These are phyloP conservation scores for Anguilla megastoma DNA, from an alignment of 2,797 vertebrate species.

Conservation along the genomic window DNA sequence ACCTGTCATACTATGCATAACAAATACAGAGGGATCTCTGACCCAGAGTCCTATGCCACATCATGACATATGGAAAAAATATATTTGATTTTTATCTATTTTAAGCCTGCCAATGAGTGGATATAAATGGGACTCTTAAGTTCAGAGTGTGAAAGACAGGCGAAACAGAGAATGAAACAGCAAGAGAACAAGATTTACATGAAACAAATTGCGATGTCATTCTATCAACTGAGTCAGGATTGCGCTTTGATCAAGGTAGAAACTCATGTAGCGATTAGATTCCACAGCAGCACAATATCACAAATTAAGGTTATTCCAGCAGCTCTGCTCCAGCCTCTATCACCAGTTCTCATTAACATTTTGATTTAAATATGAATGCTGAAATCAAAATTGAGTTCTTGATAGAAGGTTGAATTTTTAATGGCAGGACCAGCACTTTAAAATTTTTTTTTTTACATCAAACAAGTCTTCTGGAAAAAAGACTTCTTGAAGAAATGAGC, in stretches of 20 bases:
- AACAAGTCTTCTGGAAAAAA: neutral
- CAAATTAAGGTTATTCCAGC: neutral
- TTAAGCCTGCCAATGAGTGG: neutral
- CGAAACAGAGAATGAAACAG: neutral
- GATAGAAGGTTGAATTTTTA: neutral
- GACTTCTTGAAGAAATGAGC: neutral
- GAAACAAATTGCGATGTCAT: neutral
- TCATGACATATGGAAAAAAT: neutral
- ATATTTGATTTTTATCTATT: neutral
- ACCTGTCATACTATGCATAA: neutral
- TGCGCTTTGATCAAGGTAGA: neutral
- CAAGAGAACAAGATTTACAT: neutral
- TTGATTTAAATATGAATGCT: neutral
- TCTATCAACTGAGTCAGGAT: constrained; percentile 6
- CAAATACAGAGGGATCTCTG: neutral
- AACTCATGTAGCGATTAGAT: neutral
- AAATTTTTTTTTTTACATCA: neutral
- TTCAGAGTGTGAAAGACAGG: neutral
- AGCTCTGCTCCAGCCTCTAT: neutral
- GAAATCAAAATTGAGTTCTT: neutral
- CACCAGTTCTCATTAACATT: neutral
- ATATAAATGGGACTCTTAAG: neutral
- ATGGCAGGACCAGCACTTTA: neutral
- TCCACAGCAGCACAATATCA: constrained; percentile 1
- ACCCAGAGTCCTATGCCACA: neutral